phyloP scores from a whole-genome alignment of 1,140 invertebrate genomes.

The Diuraphis noxia region DNA sequence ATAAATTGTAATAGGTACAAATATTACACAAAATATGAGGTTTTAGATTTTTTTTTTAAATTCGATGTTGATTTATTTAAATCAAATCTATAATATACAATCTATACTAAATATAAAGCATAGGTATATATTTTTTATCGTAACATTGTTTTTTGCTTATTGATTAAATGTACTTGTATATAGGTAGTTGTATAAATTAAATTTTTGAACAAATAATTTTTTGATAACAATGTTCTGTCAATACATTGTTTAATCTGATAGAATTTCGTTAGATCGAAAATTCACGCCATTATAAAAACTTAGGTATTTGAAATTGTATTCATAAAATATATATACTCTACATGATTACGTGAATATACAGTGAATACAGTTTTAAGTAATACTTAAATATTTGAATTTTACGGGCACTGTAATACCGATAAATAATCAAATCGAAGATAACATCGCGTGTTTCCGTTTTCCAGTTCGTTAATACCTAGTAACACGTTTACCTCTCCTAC shows the following conservation, averaged over 20 bases:
- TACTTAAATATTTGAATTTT: not conserved
- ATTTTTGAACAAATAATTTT: not conserved
- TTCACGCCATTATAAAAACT: not conserved
- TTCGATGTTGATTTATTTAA: not conserved
- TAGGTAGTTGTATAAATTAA: not conserved
- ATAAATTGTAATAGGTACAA: too few species aligned
- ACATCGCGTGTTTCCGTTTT: slow-evolving; percentile 28
- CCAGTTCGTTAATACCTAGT: slow-evolving; percentile 12
- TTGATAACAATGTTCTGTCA: not conserved
- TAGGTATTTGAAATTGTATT: not conserved
- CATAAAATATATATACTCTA: not conserved
- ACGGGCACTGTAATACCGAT: not conserved
- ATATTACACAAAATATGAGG: not conserved
- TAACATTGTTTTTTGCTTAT: too few species aligned
- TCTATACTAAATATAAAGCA: not conserved
- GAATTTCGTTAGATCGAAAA: not conserved
- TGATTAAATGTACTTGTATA: too few species aligned
- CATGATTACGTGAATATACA: not conserved
- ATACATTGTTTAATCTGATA: not conserved
- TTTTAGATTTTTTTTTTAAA: not conserved
- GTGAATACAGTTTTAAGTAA: not conserved
- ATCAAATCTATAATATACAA: not conserved
- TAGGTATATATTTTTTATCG: too few species aligned
- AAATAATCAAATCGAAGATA: slow-evolving; percentile 18
- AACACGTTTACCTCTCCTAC: slow-evolving; percentile 23